Conservation (phyloP, 2,888 invertebrate genomes). For the Euproctis similis region DNA sequence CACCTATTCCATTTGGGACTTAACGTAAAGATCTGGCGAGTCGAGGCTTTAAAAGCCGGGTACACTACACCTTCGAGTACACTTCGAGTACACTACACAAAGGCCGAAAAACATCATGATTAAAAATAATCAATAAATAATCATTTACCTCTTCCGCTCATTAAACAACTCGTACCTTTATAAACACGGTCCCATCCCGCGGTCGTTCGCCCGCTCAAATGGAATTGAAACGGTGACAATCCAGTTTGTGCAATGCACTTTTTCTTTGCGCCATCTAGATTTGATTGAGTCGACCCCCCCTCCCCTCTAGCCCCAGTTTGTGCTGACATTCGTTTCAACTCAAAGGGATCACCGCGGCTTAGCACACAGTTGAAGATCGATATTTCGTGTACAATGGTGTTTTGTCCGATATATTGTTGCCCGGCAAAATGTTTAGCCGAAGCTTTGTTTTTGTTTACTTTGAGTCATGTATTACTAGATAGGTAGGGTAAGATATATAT, state of each 20-base stretch:
- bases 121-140: neutral
- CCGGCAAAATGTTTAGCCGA: neutral
- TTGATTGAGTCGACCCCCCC: constrained; percentile 64
- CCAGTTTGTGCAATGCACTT: constrained; percentile 47
- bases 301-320: too few species aligned
- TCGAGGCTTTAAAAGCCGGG: too few species aligned
- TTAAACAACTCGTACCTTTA: constrained; percentile 10
- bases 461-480: too few species aligned
- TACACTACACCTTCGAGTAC: too few species aligned
- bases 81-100: neutral
- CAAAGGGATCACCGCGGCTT: constrained; percentile 24
- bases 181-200: constrained; percentile 21
- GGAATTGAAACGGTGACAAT: constrained; percentile 68
- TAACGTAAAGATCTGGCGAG: too few species aligned
- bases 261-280: constrained; percentile 49
- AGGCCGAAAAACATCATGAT: neutral
- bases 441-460: neutral
- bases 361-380: constrained; percentile 10
- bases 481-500: too few species aligned
- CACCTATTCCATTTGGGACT: too few species aligned
- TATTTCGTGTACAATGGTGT: constrained; percentile 7
- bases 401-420: constrained; percentile 1
- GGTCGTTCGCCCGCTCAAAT: constrained; percentile 42
- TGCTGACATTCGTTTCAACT: constrained; percentile 30
- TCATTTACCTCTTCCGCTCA: constrained; percentile 21